These are phyloP conservation scores for Alfaro cultratus DNA, from an alignment of 2,797 vertebrate species.

Conservation along the genomic window DNA sequence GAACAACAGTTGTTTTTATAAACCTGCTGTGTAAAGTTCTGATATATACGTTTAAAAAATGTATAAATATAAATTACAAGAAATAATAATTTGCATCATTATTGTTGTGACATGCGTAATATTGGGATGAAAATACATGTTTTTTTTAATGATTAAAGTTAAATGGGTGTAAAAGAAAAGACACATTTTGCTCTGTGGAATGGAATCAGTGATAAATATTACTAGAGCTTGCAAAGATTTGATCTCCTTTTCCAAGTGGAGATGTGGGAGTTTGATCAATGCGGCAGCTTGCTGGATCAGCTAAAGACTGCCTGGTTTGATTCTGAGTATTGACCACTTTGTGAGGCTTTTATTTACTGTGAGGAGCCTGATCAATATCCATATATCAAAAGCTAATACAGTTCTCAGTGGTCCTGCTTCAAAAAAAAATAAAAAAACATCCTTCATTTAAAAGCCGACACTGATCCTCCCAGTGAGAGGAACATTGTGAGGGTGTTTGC, in stretches of 20 bases:
- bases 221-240: background rate
- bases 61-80: background rate
- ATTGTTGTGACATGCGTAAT: too few relatives aligned
- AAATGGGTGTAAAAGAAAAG: background rate
- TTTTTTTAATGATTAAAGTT: background rate
- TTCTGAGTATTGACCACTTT: constrained; percentile 2
- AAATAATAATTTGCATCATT: background rate
- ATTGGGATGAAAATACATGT: background rate
- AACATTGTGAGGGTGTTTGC: constrained; percentile 36
- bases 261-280: constrained; percentile 8
- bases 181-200: background rate
- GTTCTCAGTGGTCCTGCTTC: background rate
- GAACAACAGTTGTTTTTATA: background rate
- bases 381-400: constrained; percentile 4
- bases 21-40: background rate
- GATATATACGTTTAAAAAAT: background rate
- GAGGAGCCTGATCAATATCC: background rate
- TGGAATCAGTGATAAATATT: background rate
- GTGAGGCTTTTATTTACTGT: constrained; percentile 2
- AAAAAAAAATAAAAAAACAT: constrained; percentile 8
- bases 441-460: constrained; percentile 19
- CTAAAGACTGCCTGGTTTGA: constrained; percentile 10
- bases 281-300: background rate
- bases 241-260: constrained; percentile 4
- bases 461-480: constrained; percentile 13